Evolutionary conservation across 2,888 invertebrate species (phyloP).

Genomic region (Andrena bucephala): DNA sequence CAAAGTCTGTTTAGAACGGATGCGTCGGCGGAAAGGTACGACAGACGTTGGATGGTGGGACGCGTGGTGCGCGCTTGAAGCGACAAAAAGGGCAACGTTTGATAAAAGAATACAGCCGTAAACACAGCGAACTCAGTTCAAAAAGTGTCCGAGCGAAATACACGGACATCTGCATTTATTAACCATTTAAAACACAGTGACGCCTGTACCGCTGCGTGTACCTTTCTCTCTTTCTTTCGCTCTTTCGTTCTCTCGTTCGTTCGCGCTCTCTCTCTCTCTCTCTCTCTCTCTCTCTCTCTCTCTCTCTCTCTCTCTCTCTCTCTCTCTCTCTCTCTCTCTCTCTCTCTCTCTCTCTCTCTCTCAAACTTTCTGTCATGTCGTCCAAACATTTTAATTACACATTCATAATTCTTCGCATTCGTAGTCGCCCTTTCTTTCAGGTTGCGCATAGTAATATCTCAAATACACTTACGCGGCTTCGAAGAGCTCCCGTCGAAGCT

Average conservation of each 20-base stretch:
- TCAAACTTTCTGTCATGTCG: conserved; percentile 42
- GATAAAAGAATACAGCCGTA: conserved; percentile 53
- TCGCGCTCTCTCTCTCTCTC: neutral
- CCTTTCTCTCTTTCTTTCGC: conserved; percentile 29
- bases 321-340: conserved; percentile 3
- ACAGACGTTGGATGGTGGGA: neutral
- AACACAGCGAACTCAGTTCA: conserved; percentile 66
- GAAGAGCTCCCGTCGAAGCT: conserved; percentile 43
- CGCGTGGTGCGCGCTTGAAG: conserved; percentile 18
- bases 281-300: conserved; percentile 32
- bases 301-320: conserved; percentile 40
- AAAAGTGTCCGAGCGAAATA: conserved; percentile 68
- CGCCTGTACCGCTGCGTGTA: conserved; percentile 63
- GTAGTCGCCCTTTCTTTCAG: conserved; percentile 59
- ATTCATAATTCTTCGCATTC: conserved; percentile 37
- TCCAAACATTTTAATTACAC: conserved; percentile 41
- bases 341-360: conserved; percentile 37
- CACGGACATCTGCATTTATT: conserved; percentile 77
- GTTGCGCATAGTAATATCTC: conserved; percentile 66
- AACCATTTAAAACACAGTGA: conserved; percentile 72
- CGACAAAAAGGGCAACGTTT: conserved; percentile 25
- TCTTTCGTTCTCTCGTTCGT: conserved; percentile 45
- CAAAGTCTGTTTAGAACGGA: neutral
- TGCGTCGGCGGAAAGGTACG: neutral
- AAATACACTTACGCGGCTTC: conserved; percentile 65